Conservation (phyloP, 1,140 invertebrate species). For the Orussus abietinus region DNA sequence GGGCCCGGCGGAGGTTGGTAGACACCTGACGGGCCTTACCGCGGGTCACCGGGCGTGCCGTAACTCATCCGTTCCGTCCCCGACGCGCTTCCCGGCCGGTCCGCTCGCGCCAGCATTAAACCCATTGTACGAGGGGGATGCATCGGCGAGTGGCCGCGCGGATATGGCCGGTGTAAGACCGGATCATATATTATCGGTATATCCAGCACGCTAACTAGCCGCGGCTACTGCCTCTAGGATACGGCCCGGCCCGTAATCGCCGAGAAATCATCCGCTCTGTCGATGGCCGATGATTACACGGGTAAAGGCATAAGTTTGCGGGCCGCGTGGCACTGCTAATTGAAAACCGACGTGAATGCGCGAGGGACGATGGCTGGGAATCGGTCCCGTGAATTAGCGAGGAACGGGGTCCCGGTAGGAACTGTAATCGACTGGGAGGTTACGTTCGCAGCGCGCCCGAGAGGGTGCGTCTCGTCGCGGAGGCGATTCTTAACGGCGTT, state of each 20-base stretch:
- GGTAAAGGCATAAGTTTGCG: slow-evolving; percentile 14
- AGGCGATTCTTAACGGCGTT: too few species aligned
- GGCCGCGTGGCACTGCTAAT: slow-evolving; percentile 11
- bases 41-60: neutral
- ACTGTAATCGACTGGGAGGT: too few species aligned
- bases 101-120: too few species aligned
- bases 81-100: neutral
- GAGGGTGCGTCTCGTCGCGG: too few species aligned
- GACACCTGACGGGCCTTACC: neutral
- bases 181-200: neutral
- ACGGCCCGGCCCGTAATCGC: slow-evolving; percentile 10
- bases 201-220: neutral
- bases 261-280: slow-evolving; percentile 12
- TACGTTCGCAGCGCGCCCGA: too few species aligned
- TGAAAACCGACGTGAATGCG: slow-evolving; percentile 19
- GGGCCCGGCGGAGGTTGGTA: too few species aligned
- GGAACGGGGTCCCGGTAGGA: too few species aligned
- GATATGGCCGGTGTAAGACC: neutral
- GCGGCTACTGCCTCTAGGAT: neutral
- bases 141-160: too few species aligned
- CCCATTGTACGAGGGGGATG: neutral
- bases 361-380: too few species aligned
- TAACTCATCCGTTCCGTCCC: neutral
- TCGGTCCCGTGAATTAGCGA: too few species aligned
- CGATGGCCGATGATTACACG: slow-evolving; percentile 17